Evolutionary conservation across 2,797 vertebrate genomes (phyloP).

Genomic region (Thamnophis elegans): DNA sequence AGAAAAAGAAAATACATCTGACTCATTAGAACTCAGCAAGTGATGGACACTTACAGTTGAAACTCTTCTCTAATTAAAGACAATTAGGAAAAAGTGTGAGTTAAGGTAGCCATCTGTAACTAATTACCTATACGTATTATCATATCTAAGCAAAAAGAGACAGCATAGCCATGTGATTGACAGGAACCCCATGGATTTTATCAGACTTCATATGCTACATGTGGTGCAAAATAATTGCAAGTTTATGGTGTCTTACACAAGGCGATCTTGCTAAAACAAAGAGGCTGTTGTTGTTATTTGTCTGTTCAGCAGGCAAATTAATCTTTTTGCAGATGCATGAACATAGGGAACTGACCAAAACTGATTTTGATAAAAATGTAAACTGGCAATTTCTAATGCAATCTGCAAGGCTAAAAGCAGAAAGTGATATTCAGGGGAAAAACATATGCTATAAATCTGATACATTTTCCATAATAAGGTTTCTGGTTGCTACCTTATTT

Average conservation of each 20-base stretch:
- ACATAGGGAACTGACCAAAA: not conserved
- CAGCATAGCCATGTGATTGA: not conserved
- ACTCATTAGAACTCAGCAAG: slow-evolving; percentile 22
- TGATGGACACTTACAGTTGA: slow-evolving; percentile 16
- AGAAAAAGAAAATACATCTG: slow-evolving; percentile 1
- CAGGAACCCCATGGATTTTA: not conserved
- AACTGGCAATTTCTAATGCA: not conserved
- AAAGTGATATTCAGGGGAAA: not conserved
- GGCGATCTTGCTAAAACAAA: not conserved
- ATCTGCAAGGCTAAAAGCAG: not conserved
- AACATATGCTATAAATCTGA: not conserved
- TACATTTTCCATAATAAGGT: not conserved
- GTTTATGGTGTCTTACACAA: not conserved
- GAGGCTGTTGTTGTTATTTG: accelerated
- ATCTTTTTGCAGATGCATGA: not conserved
- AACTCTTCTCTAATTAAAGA: slow-evolving; percentile 22
- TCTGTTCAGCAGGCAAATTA: not conserved
- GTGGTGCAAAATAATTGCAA: not conserved
- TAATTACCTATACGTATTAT: slow-evolving; percentile 2
- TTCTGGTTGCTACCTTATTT: not conserved
- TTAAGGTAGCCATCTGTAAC: slow-evolving; percentile 18
- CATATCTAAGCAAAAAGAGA: not conserved
- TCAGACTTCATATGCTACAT: not conserved
- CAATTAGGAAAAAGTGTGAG: slow-evolving; percentile 32
- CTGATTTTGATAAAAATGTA: accelerated